Evolutionary conservation across 2,113 vertebrate species (phyloP).

Genomic region (Promerops cafer): DNA sequence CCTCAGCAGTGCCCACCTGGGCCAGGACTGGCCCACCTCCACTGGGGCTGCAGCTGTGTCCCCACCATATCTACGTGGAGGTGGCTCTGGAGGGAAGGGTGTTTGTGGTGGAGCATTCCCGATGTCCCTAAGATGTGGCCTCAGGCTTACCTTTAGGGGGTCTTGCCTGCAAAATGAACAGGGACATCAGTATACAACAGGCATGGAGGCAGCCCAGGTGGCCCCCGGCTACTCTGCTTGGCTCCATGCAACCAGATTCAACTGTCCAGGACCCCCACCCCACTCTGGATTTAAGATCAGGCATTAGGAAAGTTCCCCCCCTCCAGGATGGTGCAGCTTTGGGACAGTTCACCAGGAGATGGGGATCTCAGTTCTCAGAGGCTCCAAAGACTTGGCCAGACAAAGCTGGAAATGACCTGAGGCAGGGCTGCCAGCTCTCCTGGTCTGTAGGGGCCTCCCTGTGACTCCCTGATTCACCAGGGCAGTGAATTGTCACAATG

Average conservation of each 20-base stretch:
- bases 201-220: neutral
- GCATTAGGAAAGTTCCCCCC: neutral
- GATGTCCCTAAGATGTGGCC: neutral
- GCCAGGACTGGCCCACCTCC: neutral
- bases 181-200: neutral
- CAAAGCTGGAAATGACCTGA: neutral
- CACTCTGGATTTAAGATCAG: fast-evolving
- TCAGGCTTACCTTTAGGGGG: slow-evolving; percentile 17
- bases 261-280: neutral
- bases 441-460: neutral
- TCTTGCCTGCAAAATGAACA: slow-evolving; percentile 26
- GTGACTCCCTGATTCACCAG: neutral
- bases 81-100: neutral
- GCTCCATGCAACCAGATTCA: too few species aligned
- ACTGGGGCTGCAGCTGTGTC: fast-evolving
- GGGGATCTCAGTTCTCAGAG: neutral
- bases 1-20: neutral
- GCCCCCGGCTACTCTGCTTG: neutral
- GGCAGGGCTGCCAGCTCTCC: neutral
- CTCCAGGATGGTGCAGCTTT: neutral
- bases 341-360: neutral
- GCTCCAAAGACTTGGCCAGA: neutral
- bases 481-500: neutral
- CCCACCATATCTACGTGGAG: neutral
- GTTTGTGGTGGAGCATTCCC: neutral